These are phyloP conservation scores for Tretioscincus oriximinensis DNA, from an alignment of 2,113 vertebrate species.

Conservation along the genomic window DNA sequence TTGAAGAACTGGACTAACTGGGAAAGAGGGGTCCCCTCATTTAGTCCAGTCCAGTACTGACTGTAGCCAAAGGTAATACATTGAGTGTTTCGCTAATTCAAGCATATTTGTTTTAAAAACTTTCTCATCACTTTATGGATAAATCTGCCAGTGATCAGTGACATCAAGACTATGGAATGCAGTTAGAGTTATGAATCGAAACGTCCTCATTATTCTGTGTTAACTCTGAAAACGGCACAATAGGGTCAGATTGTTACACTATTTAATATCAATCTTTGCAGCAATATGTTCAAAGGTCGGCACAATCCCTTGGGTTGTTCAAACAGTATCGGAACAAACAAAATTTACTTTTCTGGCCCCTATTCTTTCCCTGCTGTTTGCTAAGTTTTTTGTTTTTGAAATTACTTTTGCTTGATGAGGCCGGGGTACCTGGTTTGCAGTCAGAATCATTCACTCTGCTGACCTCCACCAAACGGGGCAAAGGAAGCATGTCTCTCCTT, in stretches of 20 bases:
- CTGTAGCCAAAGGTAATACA: too few relatives aligned
- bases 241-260: neutral
- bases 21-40: too few relatives aligned
- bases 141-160: neutral
- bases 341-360: conserved; percentile 10
- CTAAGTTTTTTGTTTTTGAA: neutral
- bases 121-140: neutral
- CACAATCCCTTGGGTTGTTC: neutral
- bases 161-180: neutral
- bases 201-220: neutral
- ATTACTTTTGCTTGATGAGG: neutral
- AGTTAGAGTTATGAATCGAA: neutral
- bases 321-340: neutral
- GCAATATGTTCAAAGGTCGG: neutral
- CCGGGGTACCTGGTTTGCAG: neutral
- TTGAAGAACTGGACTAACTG: too few relatives aligned
- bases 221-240: neutral
- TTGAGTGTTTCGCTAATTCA: too few relatives aligned
- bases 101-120: too few relatives aligned
- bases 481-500: neutral
- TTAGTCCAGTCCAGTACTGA: too few relatives aligned
- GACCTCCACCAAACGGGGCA: neutral
- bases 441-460: neutral
- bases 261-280: neutral
- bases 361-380: neutral